Conservation (phyloP, 1,140 invertebrate species). For the Ridgeia piscesae region DNA sequence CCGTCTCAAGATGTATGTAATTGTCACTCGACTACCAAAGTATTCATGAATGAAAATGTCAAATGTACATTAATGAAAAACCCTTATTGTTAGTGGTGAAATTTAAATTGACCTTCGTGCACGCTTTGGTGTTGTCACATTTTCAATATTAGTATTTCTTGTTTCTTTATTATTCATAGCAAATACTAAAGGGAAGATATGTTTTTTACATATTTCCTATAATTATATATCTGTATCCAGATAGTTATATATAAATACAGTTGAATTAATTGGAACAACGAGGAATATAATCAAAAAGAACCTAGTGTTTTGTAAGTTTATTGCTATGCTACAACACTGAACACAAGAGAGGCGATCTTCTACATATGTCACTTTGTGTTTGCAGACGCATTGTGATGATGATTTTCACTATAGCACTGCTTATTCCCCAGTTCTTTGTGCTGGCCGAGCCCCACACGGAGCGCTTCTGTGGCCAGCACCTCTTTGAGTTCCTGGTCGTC, state of each 20-base stretch:
- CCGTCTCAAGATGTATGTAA: slow-evolving; percentile 44
- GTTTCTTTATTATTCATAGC: background rate
- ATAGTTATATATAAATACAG: too few species aligned
- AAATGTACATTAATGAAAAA: background rate
- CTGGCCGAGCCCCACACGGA: slow-evolving; percentile 35
- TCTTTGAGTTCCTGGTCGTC: slow-evolving; percentile 42
- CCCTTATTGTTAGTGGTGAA: background rate
- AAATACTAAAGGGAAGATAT: background rate
- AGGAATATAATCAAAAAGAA: too few species aligned
- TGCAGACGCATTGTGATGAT: slow-evolving; percentile 38
- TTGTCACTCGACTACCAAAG: background rate
- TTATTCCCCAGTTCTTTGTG: slow-evolving; percentile 42
- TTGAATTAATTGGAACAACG: too few species aligned
- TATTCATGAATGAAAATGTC: slow-evolving; percentile 10
- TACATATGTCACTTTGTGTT: slow-evolving; percentile 17
- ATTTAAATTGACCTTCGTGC: background rate
- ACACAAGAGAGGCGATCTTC: too few species aligned
- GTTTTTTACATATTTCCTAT: background rate
- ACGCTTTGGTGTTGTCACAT: background rate
- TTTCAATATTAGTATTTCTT: background rate
- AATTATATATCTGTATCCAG: slow-evolving; percentile 8
- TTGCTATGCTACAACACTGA: too few species aligned
- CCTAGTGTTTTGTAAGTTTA: too few species aligned
- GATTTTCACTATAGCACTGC: slow-evolving; percentile 32
- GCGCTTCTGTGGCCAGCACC: slow-evolving; percentile 38